These are phyloP conservation scores for Elephantulus edwardii DNA, from an alignment of 2,113 vertebrate species.

Conservation along the genomic window DNA sequence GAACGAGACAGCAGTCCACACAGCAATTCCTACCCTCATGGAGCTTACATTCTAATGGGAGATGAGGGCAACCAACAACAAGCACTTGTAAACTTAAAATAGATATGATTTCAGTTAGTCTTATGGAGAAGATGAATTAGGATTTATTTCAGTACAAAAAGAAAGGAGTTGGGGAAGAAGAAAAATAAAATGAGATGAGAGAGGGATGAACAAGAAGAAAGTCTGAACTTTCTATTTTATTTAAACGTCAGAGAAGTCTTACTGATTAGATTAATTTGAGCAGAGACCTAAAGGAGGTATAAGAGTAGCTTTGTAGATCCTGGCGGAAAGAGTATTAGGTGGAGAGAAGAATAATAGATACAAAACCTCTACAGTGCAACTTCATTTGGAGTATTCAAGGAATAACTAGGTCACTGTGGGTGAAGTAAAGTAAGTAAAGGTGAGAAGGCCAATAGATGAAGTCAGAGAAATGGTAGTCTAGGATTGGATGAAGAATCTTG, in stretches of 20 bases:
- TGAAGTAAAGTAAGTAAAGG: not conserved
- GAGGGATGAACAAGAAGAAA: not conserved
- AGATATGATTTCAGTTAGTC: not conserved
- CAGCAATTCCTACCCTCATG: not conserved
- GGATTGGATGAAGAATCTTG: not conserved
- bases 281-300: not conserved
- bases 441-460: not conserved
- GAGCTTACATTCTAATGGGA: not conserved
- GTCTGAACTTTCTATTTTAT: not conserved
- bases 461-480: slow-evolving; percentile 7
- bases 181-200: not conserved
- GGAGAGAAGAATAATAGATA: not conserved
- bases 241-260: not conserved
- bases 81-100: not conserved
- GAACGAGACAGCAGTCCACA: not conserved
- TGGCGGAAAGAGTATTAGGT: not conserved
- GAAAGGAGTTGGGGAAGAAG: too few relatives aligned
- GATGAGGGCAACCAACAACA: not conserved
- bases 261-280: not conserved
- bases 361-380: not conserved
- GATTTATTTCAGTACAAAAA: too few relatives aligned
- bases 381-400: not conserved
- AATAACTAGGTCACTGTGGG: not conserved
- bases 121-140: too few relatives aligned
- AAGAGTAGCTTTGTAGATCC: not conserved